Base-by-base conservation (phyloP, 2,888 invertebrate species). In the Cremastinae sp. region DNA sequence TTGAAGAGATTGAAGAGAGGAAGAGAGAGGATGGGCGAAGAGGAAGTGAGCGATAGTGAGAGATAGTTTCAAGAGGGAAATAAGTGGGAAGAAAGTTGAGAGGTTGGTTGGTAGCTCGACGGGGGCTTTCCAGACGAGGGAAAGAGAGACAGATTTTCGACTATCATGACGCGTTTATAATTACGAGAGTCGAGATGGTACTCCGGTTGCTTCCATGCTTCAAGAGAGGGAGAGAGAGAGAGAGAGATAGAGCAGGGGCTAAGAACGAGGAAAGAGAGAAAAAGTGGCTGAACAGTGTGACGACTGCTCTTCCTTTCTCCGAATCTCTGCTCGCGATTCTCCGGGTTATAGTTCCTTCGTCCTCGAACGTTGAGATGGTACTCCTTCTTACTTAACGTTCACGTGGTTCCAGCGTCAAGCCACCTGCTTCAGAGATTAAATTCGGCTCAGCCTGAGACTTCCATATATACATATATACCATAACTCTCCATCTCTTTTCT, bases 331-430 rank as follows among this genome's bases (percentile, higher is more conserved):
- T 8, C 41, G 58, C 12, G 49, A 41, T 53, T 47, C 10, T 28
- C 10, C 38, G 9, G 53, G 73, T 53, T 51, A 59, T 49, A 69
- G 69, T 49, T 49, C 12, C 47, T 62, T 68, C 41, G 34, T 43
- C 36, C 45, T 43, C 38, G 54, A 65, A 75, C 45, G 76, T 73
- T 43, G 65, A 70, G 69, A 70, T 66, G 69, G 74, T 74, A 80
- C 78, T 78, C 74, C 74, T 73, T 76, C 73, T 79, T 74, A 75
- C 79, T 75, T 76, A 78, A 76, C 74, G 71, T 69, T 74, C 58
- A 76, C 74, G 43, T 64, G 71, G 53, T 71, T 71, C 64, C 34
- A 45, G 34, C 73, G 70, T 69, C 61, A 69, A 73, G 75, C 69
- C 72, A 77, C 72, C 72, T 62, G 75, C 70, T 69, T 77, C 72